Percentiles rank a stretch among this genome's conserved stretches.
phyloP scores from a whole-genome alignment of 53 echinoderm and acorn worm genomes.

The Patiria pectinifera region DNA sequence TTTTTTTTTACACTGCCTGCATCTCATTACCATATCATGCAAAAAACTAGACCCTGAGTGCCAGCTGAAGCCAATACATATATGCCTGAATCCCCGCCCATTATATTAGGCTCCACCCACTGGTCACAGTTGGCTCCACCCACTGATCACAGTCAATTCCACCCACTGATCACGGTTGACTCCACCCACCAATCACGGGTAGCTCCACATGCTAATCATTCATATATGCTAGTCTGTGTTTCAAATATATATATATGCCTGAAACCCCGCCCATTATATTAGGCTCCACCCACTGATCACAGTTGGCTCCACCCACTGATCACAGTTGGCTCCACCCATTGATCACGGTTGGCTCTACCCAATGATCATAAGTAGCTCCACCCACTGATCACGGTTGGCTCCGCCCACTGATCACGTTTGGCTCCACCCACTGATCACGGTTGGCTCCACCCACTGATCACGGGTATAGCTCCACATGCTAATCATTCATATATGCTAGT shows the following conservation, averaged over 20 bases:
- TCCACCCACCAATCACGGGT: no score
- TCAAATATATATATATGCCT: no score
- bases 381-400: background rate
- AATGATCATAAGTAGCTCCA: conserved; percentile 6
- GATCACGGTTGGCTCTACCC: background rate
- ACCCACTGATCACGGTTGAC: no score
- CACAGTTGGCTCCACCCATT: background rate
- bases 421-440: background rate
- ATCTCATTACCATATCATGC: background rate
- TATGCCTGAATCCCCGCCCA: background rate
- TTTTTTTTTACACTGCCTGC: background rate
- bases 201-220: background rate
- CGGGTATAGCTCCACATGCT: background rate
- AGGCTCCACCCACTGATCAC: background rate
- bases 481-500: background rate
- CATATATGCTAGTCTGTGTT: background rate
- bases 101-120: background rate
- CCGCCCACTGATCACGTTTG: background rate
- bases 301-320: background rate
- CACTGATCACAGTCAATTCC: background rate
- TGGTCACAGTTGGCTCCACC: background rate
- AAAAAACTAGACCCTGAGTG: background rate
- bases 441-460: no score
- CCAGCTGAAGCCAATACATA: background rate
- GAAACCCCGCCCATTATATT: background rate